Evolutionary conservation across 2,113 vertebrate species (phyloP).

Genomic region (Gambusia holbrooki): DNA sequence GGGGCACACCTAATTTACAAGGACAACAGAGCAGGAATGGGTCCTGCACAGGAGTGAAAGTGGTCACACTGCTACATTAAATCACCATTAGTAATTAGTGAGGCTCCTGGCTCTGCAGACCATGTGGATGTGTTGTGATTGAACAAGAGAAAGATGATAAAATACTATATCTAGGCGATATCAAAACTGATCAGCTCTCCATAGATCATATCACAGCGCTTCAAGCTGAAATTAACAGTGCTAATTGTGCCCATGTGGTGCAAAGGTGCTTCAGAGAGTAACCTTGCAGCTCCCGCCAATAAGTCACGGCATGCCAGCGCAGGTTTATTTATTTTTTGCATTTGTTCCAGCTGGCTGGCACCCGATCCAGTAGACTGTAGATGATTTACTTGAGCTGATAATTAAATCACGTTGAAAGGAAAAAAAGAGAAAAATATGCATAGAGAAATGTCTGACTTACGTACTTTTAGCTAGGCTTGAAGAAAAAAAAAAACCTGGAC

Average conservation of each 20-base stretch:
- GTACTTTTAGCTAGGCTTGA: constrained; percentile 74
- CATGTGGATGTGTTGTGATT: constrained; percentile 47
- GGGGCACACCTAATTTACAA: constrained; percentile 77
- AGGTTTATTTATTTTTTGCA: constrained; percentile 73
- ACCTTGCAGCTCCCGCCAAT: constrained; percentile 62
- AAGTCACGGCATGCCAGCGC: constrained; percentile 62
- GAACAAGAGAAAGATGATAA: constrained; percentile 42
- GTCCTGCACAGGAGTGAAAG: constrained; percentile 55
- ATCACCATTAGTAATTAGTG: constrained; percentile 75
- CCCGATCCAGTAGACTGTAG: constrained; percentile 67
- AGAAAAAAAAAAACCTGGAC: constrained; percentile 57
- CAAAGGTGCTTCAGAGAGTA: constrained; percentile 55
- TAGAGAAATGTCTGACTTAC: constrained; percentile 31
- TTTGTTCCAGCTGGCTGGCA: constrained; percentile 72
- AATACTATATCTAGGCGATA: constrained; percentile 43
- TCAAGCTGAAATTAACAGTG: constrained; percentile 38
- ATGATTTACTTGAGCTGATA: constrained; percentile 77
- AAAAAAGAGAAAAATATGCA: constrained; percentile 24
- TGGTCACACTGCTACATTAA: constrained; percentile 68
- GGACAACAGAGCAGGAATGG: constrained; percentile 70
- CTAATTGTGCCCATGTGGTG: constrained; percentile 53
- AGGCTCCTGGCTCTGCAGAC: constrained; percentile 11
- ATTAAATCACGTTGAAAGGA: constrained; percentile 63
- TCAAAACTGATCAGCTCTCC: constrained; percentile 48
- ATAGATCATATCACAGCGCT: constrained; percentile 40